Base-by-base conservation (phyloP, 2,113 vertebrate species). In the Mixornis gularis region DNA sequence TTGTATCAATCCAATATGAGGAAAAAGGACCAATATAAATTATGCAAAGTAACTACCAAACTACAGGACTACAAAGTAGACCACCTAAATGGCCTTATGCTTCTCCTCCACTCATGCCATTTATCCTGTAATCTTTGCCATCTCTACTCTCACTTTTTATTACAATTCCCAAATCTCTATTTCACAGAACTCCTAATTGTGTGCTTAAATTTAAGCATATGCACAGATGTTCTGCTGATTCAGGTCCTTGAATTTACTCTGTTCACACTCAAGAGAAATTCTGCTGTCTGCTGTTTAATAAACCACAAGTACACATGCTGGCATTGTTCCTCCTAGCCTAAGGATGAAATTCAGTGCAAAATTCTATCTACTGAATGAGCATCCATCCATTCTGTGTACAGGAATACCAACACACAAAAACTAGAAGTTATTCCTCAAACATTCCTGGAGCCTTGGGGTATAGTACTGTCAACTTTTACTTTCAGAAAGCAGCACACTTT, bases 131-230 rank as follows among this genome's bases (percentile, higher is more conserved):
- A 89, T 70, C 91, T 94, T 59, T 63, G 36, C 74, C 74, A 70
- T 48, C 74, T 88, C 76, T 87, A 66, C 84, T 90, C 79, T 87
- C 71, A 63, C 51, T 91, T 96, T 82, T 93, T 89, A 91, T 94
- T 85, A 55, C 84, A 82, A 73, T 29, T 90, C 77, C 65, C 62
- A 92, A 90, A 83, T 78, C 72, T 43, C 26, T 84, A 26, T 64
- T 85, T 56, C 32, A 59, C 52, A 80, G 63, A 93, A 87, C 59
- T 89, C 78, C 63, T 76, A 90, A 72, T 14, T 12, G 10, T 63
- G 48, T 74, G 48, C 74, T 94, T 92, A 49, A 46, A 80, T 73
- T 66, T 34, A 88, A 84, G 60, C 79, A 83, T 29, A 59, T 29
- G 64, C 51, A 70, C 34, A 83, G 58, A n/a, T 4, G 3, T 81